A percentile compares a stretch with the other conserved stretches of the same genome.
Evolutionary conservation across 2,888 invertebrate species (phyloP).

Genomic region (Taphrorychus bicolor): DNA sequence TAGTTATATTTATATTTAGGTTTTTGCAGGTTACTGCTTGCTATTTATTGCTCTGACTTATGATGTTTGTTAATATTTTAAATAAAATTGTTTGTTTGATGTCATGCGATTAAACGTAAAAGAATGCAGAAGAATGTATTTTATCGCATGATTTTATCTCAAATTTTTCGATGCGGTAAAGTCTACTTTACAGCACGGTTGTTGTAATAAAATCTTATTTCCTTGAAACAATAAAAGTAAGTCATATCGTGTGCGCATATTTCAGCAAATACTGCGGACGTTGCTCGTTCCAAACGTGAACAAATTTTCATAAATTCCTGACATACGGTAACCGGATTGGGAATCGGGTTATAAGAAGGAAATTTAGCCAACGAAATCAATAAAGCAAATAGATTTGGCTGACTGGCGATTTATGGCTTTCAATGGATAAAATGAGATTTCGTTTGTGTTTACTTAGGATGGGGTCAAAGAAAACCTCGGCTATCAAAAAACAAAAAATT

Average conservation of each 20-base stretch:
- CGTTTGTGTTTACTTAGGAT: background rate
- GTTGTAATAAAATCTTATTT: background rate
- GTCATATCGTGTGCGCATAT: background rate
- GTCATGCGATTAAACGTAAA: too few relatives aligned
- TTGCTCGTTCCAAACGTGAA: background rate
- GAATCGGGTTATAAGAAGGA: background rate
- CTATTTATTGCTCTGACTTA: too few relatives aligned
- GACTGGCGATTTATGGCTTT: constrained; percentile 8
- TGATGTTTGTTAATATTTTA: too few relatives aligned
- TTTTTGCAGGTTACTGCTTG: too few relatives aligned
- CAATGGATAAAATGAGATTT: background rate
- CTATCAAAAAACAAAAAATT: background rate
- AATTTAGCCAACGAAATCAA: constrained; percentile 1
- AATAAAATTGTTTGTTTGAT: too few relatives aligned
- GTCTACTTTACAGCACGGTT: too few relatives aligned
- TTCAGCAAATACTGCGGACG: background rate
- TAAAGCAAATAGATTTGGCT: constrained; percentile 12
- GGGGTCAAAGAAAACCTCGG: background rate
- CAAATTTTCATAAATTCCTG: constrained; percentile 3
- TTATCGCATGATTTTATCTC: too few relatives aligned
- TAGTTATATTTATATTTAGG: too few relatives aligned
- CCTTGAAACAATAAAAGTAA: background rate
- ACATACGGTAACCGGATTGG: background rate
- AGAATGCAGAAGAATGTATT: too few relatives aligned
- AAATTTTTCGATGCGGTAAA: too few relatives aligned